Base-by-base conservation (phyloP, 1,140 invertebrate genomes). In the Plodia interpunctella region DNA sequence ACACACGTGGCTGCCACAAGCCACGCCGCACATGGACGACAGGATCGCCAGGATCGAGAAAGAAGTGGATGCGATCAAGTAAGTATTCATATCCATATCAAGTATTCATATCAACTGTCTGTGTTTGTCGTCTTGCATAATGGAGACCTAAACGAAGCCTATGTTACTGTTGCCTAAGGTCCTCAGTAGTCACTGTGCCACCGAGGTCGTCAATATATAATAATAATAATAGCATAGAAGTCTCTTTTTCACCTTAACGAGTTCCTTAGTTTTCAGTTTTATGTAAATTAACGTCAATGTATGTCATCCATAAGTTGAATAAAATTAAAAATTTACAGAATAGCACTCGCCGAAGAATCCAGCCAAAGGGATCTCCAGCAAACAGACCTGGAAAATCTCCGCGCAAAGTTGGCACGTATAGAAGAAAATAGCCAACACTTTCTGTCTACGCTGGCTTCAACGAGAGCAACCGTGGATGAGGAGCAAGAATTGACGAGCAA, bases 351-450 rank as follows among this genome's bases (percentile, higher is more conserved):
- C 5, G 86, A 86, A 62, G 81, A 83, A 52, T 71, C 76, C 0
- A 74, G 76, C 53, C 68, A 72, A 6, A 73, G 80, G 0, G 81
- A 88, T 15, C 50, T 88, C 15, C 83, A 87, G 56, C 52, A 74
- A 6, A 84, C 78, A 3, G 86, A 89, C 50, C 11, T 87, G 6
- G 83, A 89, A 38, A 83, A 68, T 1, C 58, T 89, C 13, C 78
- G 83, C 6, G 66, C 81, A 0, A 80, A 83, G 65, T 20, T 86
- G 21, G 68, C 81, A 19, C 65, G 86, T 57, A 74, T 83, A 17
- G 86, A 89, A 20, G 82, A 89, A 49, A 62, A 76, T 2, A 72
- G 71, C n/a, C 80, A 87, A 66, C 86, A 89, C 61, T 79, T 89
- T 53, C 74, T 89, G 5, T 80, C 81, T 0, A 83, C 81, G 19